phyloP scores from a whole-genome alignment of 2,113 vertebrate species.

The Tenrec ecaudatus region DNA sequence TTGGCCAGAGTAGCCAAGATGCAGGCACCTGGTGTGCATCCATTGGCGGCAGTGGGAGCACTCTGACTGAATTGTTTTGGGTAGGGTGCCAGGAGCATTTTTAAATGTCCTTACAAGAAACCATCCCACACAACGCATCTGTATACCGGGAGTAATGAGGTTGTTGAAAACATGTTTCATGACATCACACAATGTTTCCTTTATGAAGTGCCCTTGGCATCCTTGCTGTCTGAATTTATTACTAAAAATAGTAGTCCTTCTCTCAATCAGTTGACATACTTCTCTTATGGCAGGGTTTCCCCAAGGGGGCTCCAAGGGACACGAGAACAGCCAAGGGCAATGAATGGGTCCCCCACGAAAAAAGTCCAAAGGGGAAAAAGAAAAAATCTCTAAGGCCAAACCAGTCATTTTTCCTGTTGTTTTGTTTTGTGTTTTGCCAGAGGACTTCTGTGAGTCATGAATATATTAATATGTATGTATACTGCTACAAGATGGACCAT shows the following conservation, averaged over 20 bases:
- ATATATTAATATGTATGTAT: neutral
- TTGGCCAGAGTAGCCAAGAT: constrained; percentile 42
- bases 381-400: neutral
- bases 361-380: neutral
- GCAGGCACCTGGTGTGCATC: constrained; percentile 67
- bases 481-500: neutral
- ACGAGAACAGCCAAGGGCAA: neutral
- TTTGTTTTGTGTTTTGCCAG: neutral
- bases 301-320: neutral
- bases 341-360: neutral
- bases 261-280: neutral
- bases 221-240: constrained; percentile 39
- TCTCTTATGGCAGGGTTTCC: constrained; percentile 12
- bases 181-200: constrained; percentile 34
- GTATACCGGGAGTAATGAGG: constrained; percentile 32
- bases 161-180: constrained; percentile 37
- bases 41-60: constrained; percentile 60
- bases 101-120: constrained; percentile 71
- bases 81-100: constrained; percentile 63
- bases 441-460: neutral
- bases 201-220: constrained; percentile 38
- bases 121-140: constrained; percentile 47
- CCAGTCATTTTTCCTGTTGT: neutral
- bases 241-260: constrained; percentile 40
- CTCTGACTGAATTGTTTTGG: constrained; percentile 66